Evolutionary conservation across 2,797 vertebrate species (phyloP).

Genomic region (Euthynnus affinis): DNA sequence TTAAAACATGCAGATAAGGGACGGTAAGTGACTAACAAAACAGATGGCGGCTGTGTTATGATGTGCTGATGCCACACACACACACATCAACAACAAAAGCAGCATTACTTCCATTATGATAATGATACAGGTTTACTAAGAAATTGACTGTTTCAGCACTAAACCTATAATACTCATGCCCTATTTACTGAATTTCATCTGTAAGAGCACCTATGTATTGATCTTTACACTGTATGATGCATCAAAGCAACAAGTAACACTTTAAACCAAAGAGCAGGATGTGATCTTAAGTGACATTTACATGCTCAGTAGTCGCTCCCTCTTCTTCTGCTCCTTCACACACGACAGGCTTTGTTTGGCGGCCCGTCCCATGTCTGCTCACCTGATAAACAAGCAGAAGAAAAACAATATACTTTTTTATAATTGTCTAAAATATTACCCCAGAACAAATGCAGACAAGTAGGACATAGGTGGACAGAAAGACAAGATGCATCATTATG

Average conservation of each 20-base stretch:
- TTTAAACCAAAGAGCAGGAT: conserved; percentile 59
- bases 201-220: conserved; percentile 16
- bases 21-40: conserved; percentile 14
- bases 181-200: conserved; percentile 7
- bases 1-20: conserved; percentile 53
- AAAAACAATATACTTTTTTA: conserved; percentile 2
- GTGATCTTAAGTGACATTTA: conserved; percentile 76
- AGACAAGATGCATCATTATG: conserved; percentile 36
- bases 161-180: background rate
- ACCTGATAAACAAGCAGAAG: conserved; percentile 64
- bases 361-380: conserved; percentile 52
- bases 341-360: conserved; percentile 12
- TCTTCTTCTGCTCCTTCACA: conserved; percentile 44
- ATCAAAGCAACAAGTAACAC: conserved; percentile 45
- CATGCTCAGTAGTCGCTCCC: conserved; percentile 68
- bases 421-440: background rate
- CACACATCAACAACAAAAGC: background rate
- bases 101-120: background rate
- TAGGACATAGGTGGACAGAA: conserved; percentile 44
- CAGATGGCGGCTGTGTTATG: conserved; percentile 29
- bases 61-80: background rate
- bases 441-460: conserved; percentile 34
- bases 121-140: background rate
- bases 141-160: background rate
- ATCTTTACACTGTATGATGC: conserved; percentile 48